Percentiles rank a stretch among this genome's conserved stretches.
Evolutionary conservation across 1,140 invertebrate species (phyloP).

Genomic region (Periplaneta americana): DNA sequence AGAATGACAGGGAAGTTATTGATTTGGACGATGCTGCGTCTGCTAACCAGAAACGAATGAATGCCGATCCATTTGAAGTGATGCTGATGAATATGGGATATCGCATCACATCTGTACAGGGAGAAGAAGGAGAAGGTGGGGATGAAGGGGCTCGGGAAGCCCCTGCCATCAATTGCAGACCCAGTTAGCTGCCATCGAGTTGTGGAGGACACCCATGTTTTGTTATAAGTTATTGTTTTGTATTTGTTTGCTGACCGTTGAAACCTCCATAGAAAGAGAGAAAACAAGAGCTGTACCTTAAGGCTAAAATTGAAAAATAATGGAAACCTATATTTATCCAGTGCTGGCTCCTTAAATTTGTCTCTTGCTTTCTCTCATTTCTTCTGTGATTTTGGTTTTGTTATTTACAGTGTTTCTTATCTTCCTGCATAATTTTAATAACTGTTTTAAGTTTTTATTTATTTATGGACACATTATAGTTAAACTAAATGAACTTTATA

Average conservation of each 20-base stretch:
- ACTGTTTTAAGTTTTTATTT: not conserved
- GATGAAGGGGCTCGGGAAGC: constrained; percentile 6
- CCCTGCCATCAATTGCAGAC: constrained; percentile 9
- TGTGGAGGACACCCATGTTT: not conserved
- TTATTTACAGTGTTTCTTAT: not conserved
- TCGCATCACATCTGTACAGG: constrained; percentile 26
- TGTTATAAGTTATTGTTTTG: not conserved
- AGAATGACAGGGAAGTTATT: constrained; percentile 42
- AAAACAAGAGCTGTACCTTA: not conserved
- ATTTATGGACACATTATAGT: not conserved
- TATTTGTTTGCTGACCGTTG: too few relatives aligned
- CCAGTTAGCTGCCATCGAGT: constrained; percentile 7
- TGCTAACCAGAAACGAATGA: constrained; percentile 88
- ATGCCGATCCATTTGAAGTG: constrained; percentile 81
- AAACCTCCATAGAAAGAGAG: not conserved
- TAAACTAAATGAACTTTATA: not conserved
- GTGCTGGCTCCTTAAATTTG: not conserved
- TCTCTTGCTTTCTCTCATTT: not conserved
- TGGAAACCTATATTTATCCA: not conserved
- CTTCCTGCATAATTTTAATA: not conserved
- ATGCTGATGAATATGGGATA: constrained; percentile 67
- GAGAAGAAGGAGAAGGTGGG: constrained; percentile 15
- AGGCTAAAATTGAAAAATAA: not conserved
- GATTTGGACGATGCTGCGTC: constrained; percentile 67
- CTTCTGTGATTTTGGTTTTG: not conserved